Evolutionary conservation across 2,797 vertebrate genomes (phyloP).

Genomic region (Alosa sapidissima): DNA sequence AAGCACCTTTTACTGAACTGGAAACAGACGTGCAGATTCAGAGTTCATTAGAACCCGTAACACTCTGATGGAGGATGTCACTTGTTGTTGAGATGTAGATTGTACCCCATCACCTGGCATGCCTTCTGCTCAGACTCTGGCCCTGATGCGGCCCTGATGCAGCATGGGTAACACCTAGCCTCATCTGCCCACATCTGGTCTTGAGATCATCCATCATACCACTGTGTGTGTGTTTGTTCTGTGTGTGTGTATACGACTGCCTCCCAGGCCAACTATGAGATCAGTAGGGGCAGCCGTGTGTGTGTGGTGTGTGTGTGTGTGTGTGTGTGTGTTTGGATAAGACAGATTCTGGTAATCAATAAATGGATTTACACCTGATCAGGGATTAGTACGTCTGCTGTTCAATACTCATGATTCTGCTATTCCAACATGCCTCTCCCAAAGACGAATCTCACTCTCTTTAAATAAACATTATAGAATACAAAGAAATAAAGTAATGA

Average conservation of each 20-base stretch:
- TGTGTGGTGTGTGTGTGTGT: slow-evolving; percentile 22
- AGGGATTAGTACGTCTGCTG: background rate
- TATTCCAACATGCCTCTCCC: background rate
- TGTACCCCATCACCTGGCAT: too few species aligned
- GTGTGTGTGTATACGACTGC: background rate
- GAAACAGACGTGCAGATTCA: background rate
- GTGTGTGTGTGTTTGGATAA: background rate
- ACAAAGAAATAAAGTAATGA: background rate
- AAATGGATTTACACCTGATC: background rate
- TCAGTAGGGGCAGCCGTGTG: background rate
- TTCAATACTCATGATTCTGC: background rate
- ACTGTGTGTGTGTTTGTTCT: slow-evolving; percentile 5
- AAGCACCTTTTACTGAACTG: background rate
- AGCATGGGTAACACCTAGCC: too few species aligned
- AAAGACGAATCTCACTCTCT: background rate
- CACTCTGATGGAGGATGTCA: too few species aligned
- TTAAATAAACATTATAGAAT: slow-evolving; percentile 21
- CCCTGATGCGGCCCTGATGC: too few species aligned
- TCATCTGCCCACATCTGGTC: too few species aligned
- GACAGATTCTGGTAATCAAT: background rate
- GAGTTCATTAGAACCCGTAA: background rate
- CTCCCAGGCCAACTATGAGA: slow-evolving; percentile 7
- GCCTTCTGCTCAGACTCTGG: background rate
- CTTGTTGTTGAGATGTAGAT: too few species aligned
- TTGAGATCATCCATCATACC: too few species aligned